Evolutionary conservation across 2,797 vertebrate species (phyloP).

Genomic region (Oryzias dopingdopingensis): DNA sequence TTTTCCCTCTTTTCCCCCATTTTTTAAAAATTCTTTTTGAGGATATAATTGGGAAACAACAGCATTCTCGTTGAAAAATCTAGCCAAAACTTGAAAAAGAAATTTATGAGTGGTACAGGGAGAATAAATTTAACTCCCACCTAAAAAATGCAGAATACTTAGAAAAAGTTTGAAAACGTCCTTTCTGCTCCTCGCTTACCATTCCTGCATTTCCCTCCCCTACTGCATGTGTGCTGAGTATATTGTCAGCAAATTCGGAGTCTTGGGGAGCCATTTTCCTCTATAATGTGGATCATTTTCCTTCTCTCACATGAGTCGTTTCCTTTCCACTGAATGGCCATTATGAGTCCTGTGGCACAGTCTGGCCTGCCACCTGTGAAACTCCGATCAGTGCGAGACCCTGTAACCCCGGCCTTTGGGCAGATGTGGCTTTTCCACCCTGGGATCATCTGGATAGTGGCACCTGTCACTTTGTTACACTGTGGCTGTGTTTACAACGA

Average conservation of each 20-base stretch:
- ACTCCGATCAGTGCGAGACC: not conserved
- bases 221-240: constrained; percentile 1
- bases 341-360: constrained; percentile 66
- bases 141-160: not conserved
- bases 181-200: constrained; percentile 6
- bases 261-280: constrained; percentile 8
- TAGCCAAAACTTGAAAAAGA: too few relatives aligned
- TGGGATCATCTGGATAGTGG: constrained; percentile 58
- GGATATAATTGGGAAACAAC: too few relatives aligned
- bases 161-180: not conserved
- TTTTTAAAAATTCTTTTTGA: too few relatives aligned
- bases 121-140: too few relatives aligned
- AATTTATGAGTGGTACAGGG: too few relatives aligned
- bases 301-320: constrained; percentile 41
- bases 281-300: constrained; percentile 9
- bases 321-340: constrained; percentile 65
- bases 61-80: too few relatives aligned
- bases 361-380: constrained; percentile 65
- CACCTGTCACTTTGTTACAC: constrained; percentile 52
- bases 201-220: constrained; percentile 8
- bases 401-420: constrained; percentile 51
- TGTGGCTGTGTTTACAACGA: constrained; percentile 64
- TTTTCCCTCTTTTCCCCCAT: too few relatives aligned
- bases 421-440: constrained; percentile 68
- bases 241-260: constrained; percentile 10